Evolutionary conservation across 2,113 vertebrate species (phyloP).

Genomic region (Callaeas wilsoni): DNA sequence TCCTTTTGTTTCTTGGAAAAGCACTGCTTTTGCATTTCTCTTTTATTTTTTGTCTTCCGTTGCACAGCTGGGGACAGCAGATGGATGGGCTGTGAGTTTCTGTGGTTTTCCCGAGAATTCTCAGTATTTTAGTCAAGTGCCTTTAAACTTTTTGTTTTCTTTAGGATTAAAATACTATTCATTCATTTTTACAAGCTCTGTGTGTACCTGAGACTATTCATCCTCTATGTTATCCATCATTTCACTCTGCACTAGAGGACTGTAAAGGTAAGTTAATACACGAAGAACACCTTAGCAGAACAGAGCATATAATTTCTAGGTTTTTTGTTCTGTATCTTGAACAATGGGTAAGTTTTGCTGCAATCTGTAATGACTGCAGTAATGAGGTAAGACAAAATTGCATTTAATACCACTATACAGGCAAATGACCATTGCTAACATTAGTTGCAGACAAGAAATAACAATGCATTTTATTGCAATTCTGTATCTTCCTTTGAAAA

Average conservation of each 20-base stretch:
- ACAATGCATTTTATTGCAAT: not conserved
- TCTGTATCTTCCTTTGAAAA: not conserved
- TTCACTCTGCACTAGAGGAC: not conserved
- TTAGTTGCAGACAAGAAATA: not conserved
- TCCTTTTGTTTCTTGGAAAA: not conserved
- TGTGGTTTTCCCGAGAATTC: not conserved
- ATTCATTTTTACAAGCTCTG: not conserved
- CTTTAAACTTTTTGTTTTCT: not conserved
- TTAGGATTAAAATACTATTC: not conserved
- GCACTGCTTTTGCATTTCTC: not conserved
- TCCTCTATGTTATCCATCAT: not conserved
- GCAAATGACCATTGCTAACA: not conserved
- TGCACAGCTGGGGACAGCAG: not conserved
- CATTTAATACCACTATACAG: not conserved
- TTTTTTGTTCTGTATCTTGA: not conserved
- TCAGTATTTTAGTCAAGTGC: not conserved
- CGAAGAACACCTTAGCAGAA: not conserved
- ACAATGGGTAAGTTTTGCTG: not conserved
- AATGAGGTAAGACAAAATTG: not conserved
- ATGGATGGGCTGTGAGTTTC: not conserved
- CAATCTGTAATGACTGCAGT: not conserved
- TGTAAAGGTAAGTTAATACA: not conserved
- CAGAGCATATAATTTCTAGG: rapidly evolving
- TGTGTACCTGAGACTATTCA: not conserved
- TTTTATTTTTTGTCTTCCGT: not conserved